Evolutionary conservation across 2,113 vertebrate species (phyloP).

Genomic region (Camelus dromedarius): DNA sequence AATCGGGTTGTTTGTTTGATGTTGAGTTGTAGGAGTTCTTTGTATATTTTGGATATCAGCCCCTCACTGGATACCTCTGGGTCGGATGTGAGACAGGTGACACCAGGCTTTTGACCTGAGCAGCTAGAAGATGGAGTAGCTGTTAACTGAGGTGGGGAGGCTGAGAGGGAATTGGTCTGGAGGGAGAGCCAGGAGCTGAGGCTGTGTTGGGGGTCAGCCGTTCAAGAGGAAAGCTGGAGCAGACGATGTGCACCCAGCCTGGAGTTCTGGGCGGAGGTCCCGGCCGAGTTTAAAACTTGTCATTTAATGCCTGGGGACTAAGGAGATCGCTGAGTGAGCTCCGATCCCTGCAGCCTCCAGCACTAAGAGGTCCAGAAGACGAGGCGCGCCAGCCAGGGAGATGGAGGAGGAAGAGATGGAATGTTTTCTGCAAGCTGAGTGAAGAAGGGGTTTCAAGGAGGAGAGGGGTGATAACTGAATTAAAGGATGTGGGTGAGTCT

Average conservation of each 20-base stretch:
- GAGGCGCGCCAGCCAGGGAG: too few relatives aligned
- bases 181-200: background rate
- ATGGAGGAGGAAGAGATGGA: too few relatives aligned
- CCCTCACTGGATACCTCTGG: background rate
- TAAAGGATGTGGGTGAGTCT: too few relatives aligned
- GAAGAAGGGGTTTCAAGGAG: too few relatives aligned
- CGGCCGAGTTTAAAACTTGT: background rate
- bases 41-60: background rate
- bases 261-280: background rate
- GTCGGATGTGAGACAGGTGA: background rate
- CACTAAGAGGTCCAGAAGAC: too few relatives aligned
- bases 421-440: too few relatives aligned
- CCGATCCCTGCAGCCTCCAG: too few relatives aligned
- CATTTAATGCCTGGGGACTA: background rate
- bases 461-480: too few relatives aligned
- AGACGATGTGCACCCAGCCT: background rate
- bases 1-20: background rate
- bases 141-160: background rate
- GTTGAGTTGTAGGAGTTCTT: background rate
- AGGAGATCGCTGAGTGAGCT: too few relatives aligned
- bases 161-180: accelerated
- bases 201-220: too few relatives aligned
- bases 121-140: background rate
- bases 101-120: background rate
- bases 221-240: background rate